Evolutionary conservation across 2,113 vertebrate genomes (phyloP).

Genomic region (Lonchura striata): DNA sequence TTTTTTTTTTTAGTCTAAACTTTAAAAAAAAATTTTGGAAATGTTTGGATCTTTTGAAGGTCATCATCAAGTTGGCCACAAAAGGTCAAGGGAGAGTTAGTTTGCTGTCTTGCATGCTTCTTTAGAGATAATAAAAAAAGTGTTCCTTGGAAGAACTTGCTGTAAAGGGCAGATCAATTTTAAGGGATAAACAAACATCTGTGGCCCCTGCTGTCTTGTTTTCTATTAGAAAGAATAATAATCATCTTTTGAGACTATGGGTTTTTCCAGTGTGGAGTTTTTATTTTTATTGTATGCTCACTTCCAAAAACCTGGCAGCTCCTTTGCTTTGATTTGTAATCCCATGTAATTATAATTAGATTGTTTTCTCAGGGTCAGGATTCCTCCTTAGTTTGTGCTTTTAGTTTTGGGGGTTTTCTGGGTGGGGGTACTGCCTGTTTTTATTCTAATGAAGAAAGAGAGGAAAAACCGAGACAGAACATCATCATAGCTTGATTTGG

Average conservation of each 20-base stretch:
- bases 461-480: neutral
- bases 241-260: neutral
- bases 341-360: neutral
- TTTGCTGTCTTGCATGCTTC: neutral
- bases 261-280: neutral
- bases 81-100: neutral
- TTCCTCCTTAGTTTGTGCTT: neutral
- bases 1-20: neutral
- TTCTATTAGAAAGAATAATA: slow-evolving; percentile 45
- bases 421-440: neutral
- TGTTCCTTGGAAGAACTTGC: slow-evolving; percentile 32
- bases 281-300: neutral
- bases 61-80: neutral
- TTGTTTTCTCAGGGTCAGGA: neutral
- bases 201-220: slow-evolving; percentile 52
- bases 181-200: slow-evolving; percentile 60
- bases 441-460: neutral
- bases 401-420: neutral
- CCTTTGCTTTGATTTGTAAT: slow-evolving; percentile 7
- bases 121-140: slow-evolving; percentile 36
- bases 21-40: neutral
- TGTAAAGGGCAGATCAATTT: slow-evolving; percentile 63
- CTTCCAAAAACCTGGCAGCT: neutral
- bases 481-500: neutral
- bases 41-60: slow-evolving; percentile 2